Percentiles rank a stretch among this genome's conserved stretches.
phyloP scores from a whole-genome alignment of 2,113 vertebrate genomes.

The Hymenochirus boettgeri region DNA sequence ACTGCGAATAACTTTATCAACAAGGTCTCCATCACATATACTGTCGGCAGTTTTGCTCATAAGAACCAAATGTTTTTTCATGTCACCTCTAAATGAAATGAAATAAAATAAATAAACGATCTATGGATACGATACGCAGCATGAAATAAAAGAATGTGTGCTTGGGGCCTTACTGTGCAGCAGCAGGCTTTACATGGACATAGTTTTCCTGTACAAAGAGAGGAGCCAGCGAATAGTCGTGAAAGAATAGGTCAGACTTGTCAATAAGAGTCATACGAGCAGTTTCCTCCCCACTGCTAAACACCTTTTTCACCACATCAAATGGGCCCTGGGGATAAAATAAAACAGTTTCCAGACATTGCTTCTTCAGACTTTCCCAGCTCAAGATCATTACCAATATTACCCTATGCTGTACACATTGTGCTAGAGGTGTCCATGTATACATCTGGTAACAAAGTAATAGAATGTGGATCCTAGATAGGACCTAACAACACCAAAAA shows the following conservation, averaged over 20 bases:
- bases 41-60: slow-evolving; percentile 93
- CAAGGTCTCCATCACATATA: slow-evolving; percentile 90
- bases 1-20: slow-evolving; percentile 85
- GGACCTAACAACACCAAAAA: no score
- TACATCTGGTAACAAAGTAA: no score
- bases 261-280: slow-evolving; percentile 85
- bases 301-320: slow-evolving; percentile 92
- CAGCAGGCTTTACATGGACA: slow-evolving; percentile 78
- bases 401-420: no score
- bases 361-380: no score
- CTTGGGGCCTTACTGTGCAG: slow-evolving; percentile 75
- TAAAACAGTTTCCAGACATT: no score
- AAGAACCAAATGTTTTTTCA: slow-evolving; percentile 85
- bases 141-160: not conserved
- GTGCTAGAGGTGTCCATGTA: no score
- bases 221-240: slow-evolving; percentile 91
- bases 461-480: no score
- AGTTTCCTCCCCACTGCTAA: slow-evolving; percentile 73
- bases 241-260: slow-evolving; percentile 93
- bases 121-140: not conserved
- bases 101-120: not conserved
- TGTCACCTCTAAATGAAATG: slow-evolving; percentile 63
- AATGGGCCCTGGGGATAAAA: slow-evolving; percentile 76
- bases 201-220: slow-evolving; percentile 99
- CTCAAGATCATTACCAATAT: no score